Conservation (phyloP, 2,888 invertebrate species). For the Axea sp. region DNA sequence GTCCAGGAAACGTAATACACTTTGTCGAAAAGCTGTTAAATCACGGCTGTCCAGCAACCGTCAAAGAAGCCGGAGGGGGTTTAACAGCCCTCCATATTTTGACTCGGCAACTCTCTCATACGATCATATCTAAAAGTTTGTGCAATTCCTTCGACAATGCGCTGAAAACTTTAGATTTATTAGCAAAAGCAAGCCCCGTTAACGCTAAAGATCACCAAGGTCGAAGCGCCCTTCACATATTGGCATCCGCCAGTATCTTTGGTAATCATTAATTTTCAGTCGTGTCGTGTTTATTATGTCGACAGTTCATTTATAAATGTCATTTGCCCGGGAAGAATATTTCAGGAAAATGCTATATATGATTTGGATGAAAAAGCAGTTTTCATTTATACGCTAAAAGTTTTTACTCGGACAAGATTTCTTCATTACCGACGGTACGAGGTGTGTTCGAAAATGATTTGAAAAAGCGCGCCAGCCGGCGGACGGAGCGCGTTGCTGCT, state of each 20-base stretch:
- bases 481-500: too few relatives aligned
- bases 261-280: too few relatives aligned
- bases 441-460: too few relatives aligned
- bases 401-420: too few relatives aligned
- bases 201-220: slow-evolving; percentile 75
- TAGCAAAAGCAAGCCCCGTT: slow-evolving; percentile 72
- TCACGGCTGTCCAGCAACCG: slow-evolving; percentile 73
- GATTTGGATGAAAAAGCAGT: too few relatives aligned
- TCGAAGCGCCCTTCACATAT: slow-evolving; percentile 73
- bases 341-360: too few relatives aligned
- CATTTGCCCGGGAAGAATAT: too few relatives aligned
- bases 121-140: slow-evolving; percentile 67
- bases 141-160: slow-evolving; percentile 70
- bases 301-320: too few relatives aligned
- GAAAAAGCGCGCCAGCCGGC: too few relatives aligned
- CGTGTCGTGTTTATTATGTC: too few relatives aligned
- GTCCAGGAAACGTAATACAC: slow-evolving; percentile 68
- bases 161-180: slow-evolving; percentile 68
- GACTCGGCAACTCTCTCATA: slow-evolving; percentile 71
- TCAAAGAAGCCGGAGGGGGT: slow-evolving; percentile 75
- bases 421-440: too few relatives aligned
- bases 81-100: slow-evolving; percentile 74
- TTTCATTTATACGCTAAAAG: too few relatives aligned
- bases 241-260: slow-evolving; percentile 71
- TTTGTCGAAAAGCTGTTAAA: slow-evolving; percentile 73